Evolutionary conservation across 2,888 invertebrate genomes (phyloP).

Genomic region (Nebria salina): DNA sequence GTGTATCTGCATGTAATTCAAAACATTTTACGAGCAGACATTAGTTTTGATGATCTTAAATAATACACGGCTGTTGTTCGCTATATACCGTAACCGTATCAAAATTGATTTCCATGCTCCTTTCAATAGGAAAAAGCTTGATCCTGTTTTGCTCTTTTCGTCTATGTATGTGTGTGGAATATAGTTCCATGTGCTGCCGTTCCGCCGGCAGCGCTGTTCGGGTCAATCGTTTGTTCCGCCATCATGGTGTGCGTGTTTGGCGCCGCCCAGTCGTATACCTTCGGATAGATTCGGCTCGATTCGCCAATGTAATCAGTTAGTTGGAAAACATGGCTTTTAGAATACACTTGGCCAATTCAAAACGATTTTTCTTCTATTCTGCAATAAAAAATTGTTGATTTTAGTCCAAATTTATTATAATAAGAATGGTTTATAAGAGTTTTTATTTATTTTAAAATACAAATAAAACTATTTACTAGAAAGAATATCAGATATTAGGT

Average conservation of each 20-base stretch:
- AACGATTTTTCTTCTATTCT: constrained; percentile 2
- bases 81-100: constrained; percentile 22
- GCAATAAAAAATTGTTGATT: constrained; percentile 12
- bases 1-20: constrained; percentile 45
- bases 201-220: constrained; percentile 29
- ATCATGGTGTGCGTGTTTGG: constrained; percentile 31
- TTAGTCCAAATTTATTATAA: background rate
- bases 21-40: constrained; percentile 33
- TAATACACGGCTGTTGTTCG: constrained; percentile 17
- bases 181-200: constrained; percentile 35
- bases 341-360: constrained; percentile 5
- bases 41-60: constrained; percentile 26
- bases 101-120: constrained; percentile 29
- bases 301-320: constrained; percentile 7
- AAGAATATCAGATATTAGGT: no score
- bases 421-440: background rate
- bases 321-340: constrained; percentile 28
- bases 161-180: background rate
- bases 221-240: constrained; percentile 43
- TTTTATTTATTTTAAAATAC: background rate
- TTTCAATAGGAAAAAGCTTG: constrained; percentile 43
- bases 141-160: constrained; percentile 32
- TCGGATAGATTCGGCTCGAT: constrained; percentile 22
- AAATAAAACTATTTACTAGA: no score
- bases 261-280: constrained; percentile 42